These are phyloP conservation scores for Pseudonaja textilis DNA, from an alignment of 2,113 vertebrate genomes.

Conservation along the genomic window DNA sequence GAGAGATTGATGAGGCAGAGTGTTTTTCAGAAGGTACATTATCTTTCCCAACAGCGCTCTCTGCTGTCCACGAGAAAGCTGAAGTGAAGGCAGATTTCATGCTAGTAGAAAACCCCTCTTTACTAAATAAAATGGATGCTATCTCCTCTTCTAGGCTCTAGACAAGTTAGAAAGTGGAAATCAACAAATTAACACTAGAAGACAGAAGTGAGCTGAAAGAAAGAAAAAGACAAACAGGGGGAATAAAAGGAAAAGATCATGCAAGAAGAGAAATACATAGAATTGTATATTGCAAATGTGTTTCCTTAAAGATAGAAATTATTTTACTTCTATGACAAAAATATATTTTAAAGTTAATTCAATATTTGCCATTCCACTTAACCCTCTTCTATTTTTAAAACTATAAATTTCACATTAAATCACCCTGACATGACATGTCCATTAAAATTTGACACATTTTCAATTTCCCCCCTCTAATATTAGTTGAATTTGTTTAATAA, in stretches of 20 bases:
- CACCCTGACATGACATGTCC: neutral
- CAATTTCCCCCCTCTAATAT: neutral
- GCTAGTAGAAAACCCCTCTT: conserved; percentile 71
- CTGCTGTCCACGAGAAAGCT: conserved; percentile 76
- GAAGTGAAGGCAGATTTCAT: conserved; percentile 66
- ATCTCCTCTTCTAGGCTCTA: conserved; percentile 95
- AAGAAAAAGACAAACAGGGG: conserved; percentile 37
- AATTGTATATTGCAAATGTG: neutral
- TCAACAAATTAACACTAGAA: conserved; percentile 65
- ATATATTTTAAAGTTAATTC: accelerated
- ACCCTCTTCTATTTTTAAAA: neutral
- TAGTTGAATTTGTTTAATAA: neutral
- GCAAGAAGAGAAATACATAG: neutral
- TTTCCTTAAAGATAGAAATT: neutral
- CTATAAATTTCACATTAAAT: accelerated
- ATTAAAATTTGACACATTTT: neutral
- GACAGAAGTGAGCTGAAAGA: conserved; percentile 59
- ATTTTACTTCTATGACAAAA: neutral
- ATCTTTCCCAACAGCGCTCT: conserved; percentile 74
- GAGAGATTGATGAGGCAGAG: conserved; percentile 60
- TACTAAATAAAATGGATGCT: conserved; percentile 86
- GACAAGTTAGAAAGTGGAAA: conserved; percentile 73
- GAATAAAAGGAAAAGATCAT: conserved; percentile 25
- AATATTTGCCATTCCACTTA: accelerated
- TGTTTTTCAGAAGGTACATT: conserved; percentile 61